A percentile compares a stretch with the other conserved stretches of the same genome.
phyloP scores from a whole-genome alignment of 2,797 vertebrate genomes.

The Octomys mimax region DNA sequence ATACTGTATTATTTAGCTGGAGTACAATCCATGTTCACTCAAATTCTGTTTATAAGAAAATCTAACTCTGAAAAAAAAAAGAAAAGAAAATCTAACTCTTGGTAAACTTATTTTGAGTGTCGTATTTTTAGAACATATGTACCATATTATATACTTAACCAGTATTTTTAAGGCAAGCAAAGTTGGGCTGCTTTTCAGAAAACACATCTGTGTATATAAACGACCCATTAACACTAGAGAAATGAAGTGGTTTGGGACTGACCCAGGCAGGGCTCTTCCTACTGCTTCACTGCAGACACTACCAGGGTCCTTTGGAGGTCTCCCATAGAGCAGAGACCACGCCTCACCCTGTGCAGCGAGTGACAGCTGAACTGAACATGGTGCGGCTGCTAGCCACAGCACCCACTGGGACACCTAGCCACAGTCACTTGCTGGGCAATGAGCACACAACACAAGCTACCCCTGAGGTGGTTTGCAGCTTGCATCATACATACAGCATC shows the following conservation, averaged over 20 bases:
- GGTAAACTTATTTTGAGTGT: constrained; percentile 8
- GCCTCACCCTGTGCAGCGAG: constrained; percentile 55
- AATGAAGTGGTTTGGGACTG: constrained; percentile 66
- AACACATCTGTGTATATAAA: constrained; percentile 50
- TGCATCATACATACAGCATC: background rate
- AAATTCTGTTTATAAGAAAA: constrained; percentile 34
- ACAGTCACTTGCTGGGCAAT: constrained; percentile 86
- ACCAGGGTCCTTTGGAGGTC: constrained; percentile 85
- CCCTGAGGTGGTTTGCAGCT: constrained; percentile 80
- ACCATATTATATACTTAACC: background rate
- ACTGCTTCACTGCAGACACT: constrained; percentile 82
- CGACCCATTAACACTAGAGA: constrained; percentile 51
- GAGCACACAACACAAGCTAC: constrained; percentile 84
- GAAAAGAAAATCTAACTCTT: constrained; percentile 37
- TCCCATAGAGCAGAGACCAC: constrained; percentile 77
- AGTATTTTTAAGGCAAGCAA: constrained; percentile 1
- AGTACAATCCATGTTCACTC: background rate
- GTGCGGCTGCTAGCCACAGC: constrained; percentile 86
- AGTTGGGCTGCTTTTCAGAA: constrained; percentile 23
- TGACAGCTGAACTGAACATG: constrained; percentile 85
- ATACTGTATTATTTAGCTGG: background rate
- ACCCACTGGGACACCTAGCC: constrained; percentile 89
- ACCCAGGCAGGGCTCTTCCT: constrained; percentile 82
- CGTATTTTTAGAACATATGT: constrained; percentile 3
- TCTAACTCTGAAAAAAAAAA: background rate